phyloP scores from a whole-genome alignment of 2,113 vertebrate species.

The Crotalus horridus region DNA sequence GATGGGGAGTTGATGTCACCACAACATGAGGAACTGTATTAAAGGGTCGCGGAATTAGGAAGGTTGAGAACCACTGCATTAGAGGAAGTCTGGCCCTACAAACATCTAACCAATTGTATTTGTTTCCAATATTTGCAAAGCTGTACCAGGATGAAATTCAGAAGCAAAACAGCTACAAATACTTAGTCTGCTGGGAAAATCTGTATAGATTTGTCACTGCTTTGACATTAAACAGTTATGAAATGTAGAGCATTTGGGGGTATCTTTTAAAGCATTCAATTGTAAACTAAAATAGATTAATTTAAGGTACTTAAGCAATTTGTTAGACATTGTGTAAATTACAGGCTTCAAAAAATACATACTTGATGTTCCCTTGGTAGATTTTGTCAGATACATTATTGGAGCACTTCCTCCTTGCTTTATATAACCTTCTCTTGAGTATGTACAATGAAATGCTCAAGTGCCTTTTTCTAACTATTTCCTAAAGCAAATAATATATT shows the following conservation, averaged over 20 bases:
- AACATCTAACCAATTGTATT: neutral
- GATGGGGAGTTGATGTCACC: no score
- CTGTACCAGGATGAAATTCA: slow-evolving; percentile 7
- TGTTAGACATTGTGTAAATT: slow-evolving; percentile 41
- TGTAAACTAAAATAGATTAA: slow-evolving; percentile 41
- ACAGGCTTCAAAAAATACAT: slow-evolving; percentile 39
- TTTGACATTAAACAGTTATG: slow-evolving; percentile 54
- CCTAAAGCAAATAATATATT: slow-evolving; percentile 31
- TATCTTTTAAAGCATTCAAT: slow-evolving; percentile 39
- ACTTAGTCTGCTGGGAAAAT: slow-evolving; percentile 34
- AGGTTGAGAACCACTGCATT: neutral
- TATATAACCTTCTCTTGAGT: slow-evolving; percentile 17
- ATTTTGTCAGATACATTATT: slow-evolving; percentile 31
- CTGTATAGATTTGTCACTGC: slow-evolving; percentile 41
- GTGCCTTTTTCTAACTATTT: slow-evolving; percentile 1
- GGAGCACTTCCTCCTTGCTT: slow-evolving; percentile 22
- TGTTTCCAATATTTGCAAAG: neutral
- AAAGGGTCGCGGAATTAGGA: no score
- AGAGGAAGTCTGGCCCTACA: neutral
- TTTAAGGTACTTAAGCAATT: slow-evolving; percentile 34
- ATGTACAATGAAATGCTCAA: slow-evolving; percentile 18
- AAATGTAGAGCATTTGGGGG: slow-evolving; percentile 33
- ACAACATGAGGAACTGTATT: no score
- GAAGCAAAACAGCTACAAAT: slow-evolving; percentile 50
- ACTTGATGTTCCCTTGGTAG: slow-evolving; percentile 31